Evolutionary conservation across 2,888 invertebrate genomes (phyloP).

Genomic region (Callosobruchus maculatus): DNA sequence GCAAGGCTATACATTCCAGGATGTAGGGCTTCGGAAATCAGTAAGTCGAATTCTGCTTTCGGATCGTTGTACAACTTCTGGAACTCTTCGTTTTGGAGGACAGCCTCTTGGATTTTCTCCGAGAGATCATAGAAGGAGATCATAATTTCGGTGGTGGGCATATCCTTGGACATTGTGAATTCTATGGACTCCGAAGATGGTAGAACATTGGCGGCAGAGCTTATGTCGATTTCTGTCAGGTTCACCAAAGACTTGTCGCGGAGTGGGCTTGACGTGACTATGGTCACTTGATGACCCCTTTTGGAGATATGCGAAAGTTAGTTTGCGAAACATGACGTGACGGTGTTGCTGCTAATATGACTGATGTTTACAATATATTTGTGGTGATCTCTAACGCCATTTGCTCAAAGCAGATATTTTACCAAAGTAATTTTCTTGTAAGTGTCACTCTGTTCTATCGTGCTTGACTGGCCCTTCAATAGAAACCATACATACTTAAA

Average conservation of each 20-base stretch:
- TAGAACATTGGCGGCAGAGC: constrained; percentile 8
- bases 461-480: no score
- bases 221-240: constrained; percentile 45
- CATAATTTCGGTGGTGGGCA: background rate
- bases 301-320: background rate
- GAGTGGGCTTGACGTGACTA: constrained; percentile 46
- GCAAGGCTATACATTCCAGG: constrained; percentile 13
- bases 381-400: no score
- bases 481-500: no score
- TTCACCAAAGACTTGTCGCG: constrained; percentile 41
- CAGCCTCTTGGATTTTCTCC: constrained; percentile 1
- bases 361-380: no score
- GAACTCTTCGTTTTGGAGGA: constrained; percentile 2
- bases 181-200: background rate
- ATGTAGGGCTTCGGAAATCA: constrained; percentile 15
- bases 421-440: no score
- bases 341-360: no score
- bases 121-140: background rate
- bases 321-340: background rate
- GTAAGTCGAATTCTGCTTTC: constrained; percentile 13
- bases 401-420: no score
- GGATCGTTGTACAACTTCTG: constrained; percentile 5
- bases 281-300: constrained; percentile 49
- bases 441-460: no score
- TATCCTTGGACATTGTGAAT: constrained; percentile 6